Conservation (phyloP, 2,888 invertebrate genomes). For the Diachrysia chrysitis region DNA sequence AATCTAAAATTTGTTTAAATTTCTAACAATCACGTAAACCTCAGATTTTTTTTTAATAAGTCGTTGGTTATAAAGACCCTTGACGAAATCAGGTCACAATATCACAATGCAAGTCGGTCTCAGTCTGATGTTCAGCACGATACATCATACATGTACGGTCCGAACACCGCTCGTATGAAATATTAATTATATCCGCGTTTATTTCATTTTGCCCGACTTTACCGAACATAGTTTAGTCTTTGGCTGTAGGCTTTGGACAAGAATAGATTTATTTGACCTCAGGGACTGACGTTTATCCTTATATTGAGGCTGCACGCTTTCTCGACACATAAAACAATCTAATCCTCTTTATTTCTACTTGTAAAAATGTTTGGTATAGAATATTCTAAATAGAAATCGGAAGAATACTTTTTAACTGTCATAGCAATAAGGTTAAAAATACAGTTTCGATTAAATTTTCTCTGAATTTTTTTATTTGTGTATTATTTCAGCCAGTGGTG, state of each 20-base stretch:
- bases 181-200: slow-evolving; percentile 55
- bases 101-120: slow-evolving; percentile 68
- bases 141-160: slow-evolving; percentile 66
- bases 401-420: too few relatives aligned
- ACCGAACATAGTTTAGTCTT: slow-evolving; percentile 27
- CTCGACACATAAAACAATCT: background rate
- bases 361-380: background rate
- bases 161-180: slow-evolving; percentile 50
- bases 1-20: too few relatives aligned
- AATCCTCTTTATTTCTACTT: background rate
- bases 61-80: slow-evolving; percentile 54
- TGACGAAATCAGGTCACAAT: slow-evolving; percentile 70
- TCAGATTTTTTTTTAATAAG: too few relatives aligned
- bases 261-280: slow-evolving; percentile 23
- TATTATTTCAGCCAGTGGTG: too few relatives aligned
- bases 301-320: background rate
- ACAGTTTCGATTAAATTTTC: too few relatives aligned
- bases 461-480: too few relatives aligned
- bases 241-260: slow-evolving; percentile 16
- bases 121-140: slow-evolving; percentile 62
- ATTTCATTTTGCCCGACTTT: slow-evolving; percentile 44
- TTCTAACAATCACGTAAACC: too few relatives aligned
- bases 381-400: too few relatives aligned
- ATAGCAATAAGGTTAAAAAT: too few relatives aligned
- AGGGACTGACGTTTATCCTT: background rate